Conservation (phyloP, 2,113 vertebrate genomes). For the Mesocricetus auratus region DNA sequence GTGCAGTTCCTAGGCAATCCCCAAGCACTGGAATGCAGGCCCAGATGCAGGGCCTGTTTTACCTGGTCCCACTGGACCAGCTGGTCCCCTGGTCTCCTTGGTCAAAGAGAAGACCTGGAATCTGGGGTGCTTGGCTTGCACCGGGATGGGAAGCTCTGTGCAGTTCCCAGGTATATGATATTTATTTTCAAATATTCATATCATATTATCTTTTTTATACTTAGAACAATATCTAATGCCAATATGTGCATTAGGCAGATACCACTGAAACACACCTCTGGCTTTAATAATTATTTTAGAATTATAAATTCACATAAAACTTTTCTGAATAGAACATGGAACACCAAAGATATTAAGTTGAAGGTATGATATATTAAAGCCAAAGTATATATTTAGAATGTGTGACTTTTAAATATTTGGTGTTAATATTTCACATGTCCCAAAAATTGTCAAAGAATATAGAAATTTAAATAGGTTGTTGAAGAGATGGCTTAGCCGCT, state of each 20-base stretch:
- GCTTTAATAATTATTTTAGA: not conserved
- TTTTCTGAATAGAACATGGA: not conserved
- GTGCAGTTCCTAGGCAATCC: no score
- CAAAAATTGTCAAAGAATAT: not conserved
- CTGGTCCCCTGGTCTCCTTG: no score
- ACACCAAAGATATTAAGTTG: not conserved
- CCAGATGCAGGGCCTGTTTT: no score
- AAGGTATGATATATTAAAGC: not conserved
- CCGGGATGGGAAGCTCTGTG: no score
- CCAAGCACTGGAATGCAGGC: no score
- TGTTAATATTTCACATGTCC: not conserved
- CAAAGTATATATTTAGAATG: not conserved
- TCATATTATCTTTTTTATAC: not conserved
- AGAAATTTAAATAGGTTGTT: not conserved
- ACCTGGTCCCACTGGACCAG: no score
- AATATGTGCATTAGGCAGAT: not conserved
- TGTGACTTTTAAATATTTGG: not conserved
- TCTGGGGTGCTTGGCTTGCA: no score
- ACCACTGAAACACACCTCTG: not conserved
- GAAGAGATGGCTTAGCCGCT: not conserved
- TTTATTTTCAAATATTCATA: slow-evolving; percentile 18
- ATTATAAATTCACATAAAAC: not conserved
- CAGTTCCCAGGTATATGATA: no score
- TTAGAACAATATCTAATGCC: no score
- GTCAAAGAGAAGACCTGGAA: no score